phyloP scores from a whole-genome alignment of 2,797 vertebrate species.

The Arnoldichthys spilopterus region DNA sequence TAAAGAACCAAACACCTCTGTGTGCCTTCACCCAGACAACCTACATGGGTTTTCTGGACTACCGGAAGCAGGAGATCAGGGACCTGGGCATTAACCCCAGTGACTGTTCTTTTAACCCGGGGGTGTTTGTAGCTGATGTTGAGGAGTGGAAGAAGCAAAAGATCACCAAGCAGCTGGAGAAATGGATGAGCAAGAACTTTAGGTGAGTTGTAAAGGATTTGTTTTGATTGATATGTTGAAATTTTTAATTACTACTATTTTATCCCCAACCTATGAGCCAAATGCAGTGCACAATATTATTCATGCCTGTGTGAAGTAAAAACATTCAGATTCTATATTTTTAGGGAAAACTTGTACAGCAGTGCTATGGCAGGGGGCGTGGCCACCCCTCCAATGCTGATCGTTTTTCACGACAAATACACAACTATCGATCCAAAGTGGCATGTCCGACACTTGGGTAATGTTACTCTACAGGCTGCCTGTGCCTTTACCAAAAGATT shows the following conservation, averaged over 20 bases:
- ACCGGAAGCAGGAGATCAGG: constrained; percentile 87
- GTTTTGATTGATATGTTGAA: not conserved
- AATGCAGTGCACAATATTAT: not conserved
- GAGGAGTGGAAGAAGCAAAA: constrained; percentile 91
- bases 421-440: constrained; percentile 91
- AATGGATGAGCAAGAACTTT: constrained; percentile 93
- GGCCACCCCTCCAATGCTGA: constrained; percentile 91
- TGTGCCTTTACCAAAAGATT: not conserved
- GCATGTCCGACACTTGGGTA: constrained; percentile 95
- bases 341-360: constrained; percentile 91
- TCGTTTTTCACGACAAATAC: constrained; percentile 91
- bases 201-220: constrained; percentile 71
- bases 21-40: constrained; percentile 81
- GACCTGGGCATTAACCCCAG: constrained; percentile 92
- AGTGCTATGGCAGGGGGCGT: constrained; percentile 90
- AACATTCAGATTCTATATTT: constrained; percentile 10
- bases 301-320: not conserved
- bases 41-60: constrained; percentile 97
- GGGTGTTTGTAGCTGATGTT: constrained; percentile 93
- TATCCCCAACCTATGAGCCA: not conserved
- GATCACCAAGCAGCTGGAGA: constrained; percentile 94
- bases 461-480: constrained; percentile 28
- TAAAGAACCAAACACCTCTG: not conserved
- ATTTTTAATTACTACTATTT: not conserved
- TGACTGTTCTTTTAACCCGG: constrained; percentile 96